Base-by-base conservation (phyloP, 2,113 vertebrate species). In the Salvelinus alpinus region DNA sequence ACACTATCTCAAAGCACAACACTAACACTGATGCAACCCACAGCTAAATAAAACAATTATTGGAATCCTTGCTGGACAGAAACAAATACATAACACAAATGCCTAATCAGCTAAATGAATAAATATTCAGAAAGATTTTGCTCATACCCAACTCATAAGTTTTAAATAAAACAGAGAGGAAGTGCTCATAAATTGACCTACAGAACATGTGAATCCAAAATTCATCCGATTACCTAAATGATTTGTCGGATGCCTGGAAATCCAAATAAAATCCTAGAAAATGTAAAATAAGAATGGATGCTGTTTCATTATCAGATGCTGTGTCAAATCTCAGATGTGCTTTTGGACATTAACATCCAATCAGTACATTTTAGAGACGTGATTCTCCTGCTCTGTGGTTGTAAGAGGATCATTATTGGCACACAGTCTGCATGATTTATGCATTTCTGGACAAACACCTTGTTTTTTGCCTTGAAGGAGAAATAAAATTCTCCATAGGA, bases 1-100 rank as follows among this genome's bases (percentile, higher is more conserved):
- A 60, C 60, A 72, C 31, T 64, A 66, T 79, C 62, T 81, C n/a
- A 75, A 83, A 74, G 72, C n/a, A 11, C 54, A 29, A 18, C 62
- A 70, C 77, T 54, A 75, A 74, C 1, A 13, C 65, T 20, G 71
- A 72, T 54, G 38, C 27, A 75, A 76, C 66, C 77, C 65, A 80
- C n/a, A 57, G 25, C 34, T 38, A 38, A 64, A 69, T 38, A 24
- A 64, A 59, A 67, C 13, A 13, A 29, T 18, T 29, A 34, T 31
- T 67, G 16, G 65, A 67, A 67, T 20, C 20, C 14, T 29, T 20
- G 24, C 44, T 38, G 67, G 66, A 60, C 24, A 70, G 8, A 62
- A 7, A 62, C 38, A 22, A 62, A 62, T 7, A 24, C 59, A n/a
- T 11, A 24, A 29, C 8, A 34, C 25, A 34, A 4, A 67, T 67